These are phyloP conservation scores for Drosophila subsilvestris DNA, from an alignment of 2,888 invertebrate genomes.

Conservation along the genomic window DNA sequence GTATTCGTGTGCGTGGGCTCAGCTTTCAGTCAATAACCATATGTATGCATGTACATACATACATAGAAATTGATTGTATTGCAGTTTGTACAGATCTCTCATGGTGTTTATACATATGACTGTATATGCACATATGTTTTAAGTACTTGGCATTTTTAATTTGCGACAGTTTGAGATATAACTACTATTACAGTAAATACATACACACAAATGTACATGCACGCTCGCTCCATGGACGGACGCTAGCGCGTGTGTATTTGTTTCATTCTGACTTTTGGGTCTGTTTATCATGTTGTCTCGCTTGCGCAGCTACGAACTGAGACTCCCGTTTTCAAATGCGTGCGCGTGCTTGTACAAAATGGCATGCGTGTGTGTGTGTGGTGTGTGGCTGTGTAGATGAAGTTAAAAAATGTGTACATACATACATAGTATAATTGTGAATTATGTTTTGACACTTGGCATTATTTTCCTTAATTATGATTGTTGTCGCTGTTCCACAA, in stretches of 20 bases:
- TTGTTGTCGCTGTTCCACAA: constrained; percentile 13
- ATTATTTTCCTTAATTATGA: constrained; percentile 14
- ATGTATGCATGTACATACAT: background rate
- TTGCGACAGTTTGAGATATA: background rate
- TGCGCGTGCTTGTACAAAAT: constrained; percentile 3
- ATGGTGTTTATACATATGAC: background rate
- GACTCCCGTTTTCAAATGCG: constrained; percentile 15
- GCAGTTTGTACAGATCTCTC: background rate
- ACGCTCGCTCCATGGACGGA: constrained; percentile 2
- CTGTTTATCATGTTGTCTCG: constrained; percentile 60
- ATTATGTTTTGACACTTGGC: constrained; percentile 54
- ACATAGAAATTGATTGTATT: too few species aligned
- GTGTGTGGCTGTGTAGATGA: constrained; percentile 7
- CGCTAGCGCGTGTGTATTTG: constrained; percentile 13
- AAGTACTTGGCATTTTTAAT: background rate
- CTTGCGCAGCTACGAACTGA: constrained; percentile 48
- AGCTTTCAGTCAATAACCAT: constrained; percentile 1
- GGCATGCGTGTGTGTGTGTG: constrained; percentile 6
- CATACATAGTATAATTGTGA: constrained; percentile 35
- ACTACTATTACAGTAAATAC: constrained; percentile 5
- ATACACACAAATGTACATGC: constrained; percentile 20
- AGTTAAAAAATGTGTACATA: constrained; percentile 5
- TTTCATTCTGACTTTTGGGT: constrained; percentile 31
- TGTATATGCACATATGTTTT: background rate
- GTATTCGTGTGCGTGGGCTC: background rate